Percentiles rank a stretch among this genome's conserved stretches.
Conservation (phyloP, 2,113 vertebrate genomes). For the Nestor notabilis region DNA sequence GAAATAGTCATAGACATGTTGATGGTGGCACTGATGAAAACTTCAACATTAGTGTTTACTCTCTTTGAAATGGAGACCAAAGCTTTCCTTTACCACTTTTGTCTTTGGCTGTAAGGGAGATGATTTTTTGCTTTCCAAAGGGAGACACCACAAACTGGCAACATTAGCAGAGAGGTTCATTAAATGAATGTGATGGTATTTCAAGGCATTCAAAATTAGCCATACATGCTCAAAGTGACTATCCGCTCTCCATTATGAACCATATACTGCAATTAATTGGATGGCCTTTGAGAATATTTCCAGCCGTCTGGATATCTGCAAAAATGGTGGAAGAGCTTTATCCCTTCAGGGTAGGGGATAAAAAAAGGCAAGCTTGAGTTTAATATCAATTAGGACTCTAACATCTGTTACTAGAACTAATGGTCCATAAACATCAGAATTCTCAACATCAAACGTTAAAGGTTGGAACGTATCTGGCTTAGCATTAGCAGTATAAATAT, state of each 20-base stretch:
- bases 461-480: neutral
- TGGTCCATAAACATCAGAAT: neutral
- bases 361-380: neutral
- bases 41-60: neutral
- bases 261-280: conserved; percentile 17
- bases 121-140: neutral
- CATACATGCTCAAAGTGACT: neutral
- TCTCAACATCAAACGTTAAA: neutral
- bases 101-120: neutral
- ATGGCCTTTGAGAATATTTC: conserved; percentile 6
- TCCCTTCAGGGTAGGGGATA: neutral
- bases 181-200: neutral
- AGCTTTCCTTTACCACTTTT: neutral
- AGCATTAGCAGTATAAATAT: neutral
- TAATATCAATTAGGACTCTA: neutral
- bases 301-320: conserved; percentile 21
- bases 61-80: neutral
- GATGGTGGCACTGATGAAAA: neutral
- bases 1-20: neutral
- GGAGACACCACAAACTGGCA: neutral
- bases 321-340: neutral
- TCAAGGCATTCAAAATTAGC: neutral
- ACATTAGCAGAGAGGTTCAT: neutral
- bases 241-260: neutral
- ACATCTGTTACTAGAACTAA: conserved; percentile 37